These are phyloP conservation scores for Phrynocephalus vlangalii DNA, from an alignment of 2,797 vertebrate genomes.

Conservation along the genomic window DNA sequence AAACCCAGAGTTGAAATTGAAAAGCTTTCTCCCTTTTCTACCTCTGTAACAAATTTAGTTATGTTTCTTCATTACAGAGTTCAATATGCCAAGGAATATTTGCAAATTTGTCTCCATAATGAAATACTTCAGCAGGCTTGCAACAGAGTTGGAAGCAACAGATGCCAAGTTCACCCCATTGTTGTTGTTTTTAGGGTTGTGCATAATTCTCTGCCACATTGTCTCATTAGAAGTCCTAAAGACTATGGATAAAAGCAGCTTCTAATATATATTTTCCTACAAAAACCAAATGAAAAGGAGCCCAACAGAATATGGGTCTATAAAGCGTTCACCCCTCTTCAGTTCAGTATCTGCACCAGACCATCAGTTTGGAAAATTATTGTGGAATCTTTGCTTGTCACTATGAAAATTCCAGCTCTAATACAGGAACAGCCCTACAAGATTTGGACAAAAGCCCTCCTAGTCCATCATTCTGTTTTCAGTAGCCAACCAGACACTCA, in stretches of 20 bases:
- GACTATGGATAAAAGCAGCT: neutral
- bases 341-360: neutral
- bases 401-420: neutral
- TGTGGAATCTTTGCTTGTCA: neutral
- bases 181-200: neutral
- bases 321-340: neutral
- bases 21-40: neutral
- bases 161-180: neutral
- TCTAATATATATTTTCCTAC: neutral
- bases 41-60: neutral
- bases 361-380: neutral
- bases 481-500: neutral
- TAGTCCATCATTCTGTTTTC: neutral
- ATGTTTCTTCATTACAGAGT: neutral
- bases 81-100: neutral
- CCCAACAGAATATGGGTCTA: neutral
- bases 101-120: neutral
- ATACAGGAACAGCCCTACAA: neutral
- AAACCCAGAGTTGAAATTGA: neutral
- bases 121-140: neutral
- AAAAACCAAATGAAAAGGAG: neutral
- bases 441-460: neutral
- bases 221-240: too few relatives aligned
- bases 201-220: neutral
- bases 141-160: neutral